Evolutionary conservation across 2,797 vertebrate species (phyloP), one percentile per base, ranked within the genome.

Genomic region (Acestrorhynchus altus): DNA sequence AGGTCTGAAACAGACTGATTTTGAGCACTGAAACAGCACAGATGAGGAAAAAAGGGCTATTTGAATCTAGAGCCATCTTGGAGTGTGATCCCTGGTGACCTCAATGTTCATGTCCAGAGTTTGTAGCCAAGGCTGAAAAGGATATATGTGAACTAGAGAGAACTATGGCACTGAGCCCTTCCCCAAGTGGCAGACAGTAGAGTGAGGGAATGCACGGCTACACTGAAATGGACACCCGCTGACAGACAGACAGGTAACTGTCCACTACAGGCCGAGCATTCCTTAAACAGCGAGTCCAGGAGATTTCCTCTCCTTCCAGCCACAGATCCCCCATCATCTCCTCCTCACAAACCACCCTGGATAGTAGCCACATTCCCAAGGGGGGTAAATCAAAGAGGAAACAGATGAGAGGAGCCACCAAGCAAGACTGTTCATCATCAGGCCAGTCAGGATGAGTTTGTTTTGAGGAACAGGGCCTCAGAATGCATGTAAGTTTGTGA

Each of bases 361-460:
- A 59, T 67, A 77, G 63, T 81, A 85, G 86, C 86, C 85, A 91
- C 89, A 90, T 91, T 88, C 87, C 88, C 87, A 81, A 85, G 71
- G 67, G 83, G 81, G 60, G 67, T 84, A 86, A 87, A 88, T 83
- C 80, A 90, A 85, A 88, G 88, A 81, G 77, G 83, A 83, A 89
- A 84, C 83, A 84, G 86, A 89, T 87, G 87, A 89, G 88, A 89
- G 64, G 74, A 77, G 81, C 85, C 83, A 85, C 75, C 66, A 72
- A 35, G 71, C 83, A 83, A 81, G 83, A 83, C 16, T 77, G 65
- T 81, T 81, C 85, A 86, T 83, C 78, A 73, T 74, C 67, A 66
- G 35, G 46, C n/a, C 67, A 78, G 52, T 67, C 44, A 72, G 70
- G 22, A 70, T 59, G 59, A 78, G 24, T 57, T 78, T 22, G 35